These are phyloP conservation scores for Drosophila vallismaia DNA, from an alignment of 2,888 invertebrate genomes.

Conservation along the genomic window DNA sequence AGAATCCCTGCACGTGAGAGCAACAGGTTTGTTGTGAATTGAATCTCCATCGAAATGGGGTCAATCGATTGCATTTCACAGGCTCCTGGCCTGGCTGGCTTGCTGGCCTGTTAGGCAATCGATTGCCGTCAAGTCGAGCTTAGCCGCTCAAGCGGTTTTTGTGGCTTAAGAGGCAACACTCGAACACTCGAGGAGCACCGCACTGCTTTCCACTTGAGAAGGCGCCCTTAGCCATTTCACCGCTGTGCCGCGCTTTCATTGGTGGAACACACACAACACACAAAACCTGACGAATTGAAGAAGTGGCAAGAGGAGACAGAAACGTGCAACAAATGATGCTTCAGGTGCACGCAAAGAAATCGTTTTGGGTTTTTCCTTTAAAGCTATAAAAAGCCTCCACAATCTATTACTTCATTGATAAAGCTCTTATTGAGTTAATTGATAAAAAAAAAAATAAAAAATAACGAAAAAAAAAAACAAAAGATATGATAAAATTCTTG, in stretches of 20 bases:
- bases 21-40: constrained; percentile 63
- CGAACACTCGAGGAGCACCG: constrained; percentile 1
- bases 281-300: background rate
- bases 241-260: constrained; percentile 54
- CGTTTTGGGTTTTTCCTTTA: too few relatives aligned
- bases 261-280: constrained; percentile 36
- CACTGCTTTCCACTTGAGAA: constrained; percentile 58
- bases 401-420: background rate
- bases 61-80: constrained; percentile 41
- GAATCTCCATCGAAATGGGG: constrained; percentile 37
- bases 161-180: constrained; percentile 45
- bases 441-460: background rate
- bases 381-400: background rate
- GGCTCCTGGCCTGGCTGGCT: constrained; percentile 30
- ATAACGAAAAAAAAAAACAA: background rate
- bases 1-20: constrained; percentile 40
- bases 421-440: background rate
- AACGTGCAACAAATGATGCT: constrained; percentile 62
- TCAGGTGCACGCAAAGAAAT: constrained; percentile 12
- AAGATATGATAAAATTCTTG: background rate
- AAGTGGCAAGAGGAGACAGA: constrained; percentile 52
- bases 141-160: constrained; percentile 55
- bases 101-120: constrained; percentile 41
- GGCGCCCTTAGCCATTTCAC: constrained; percentile 67
- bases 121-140: constrained; percentile 47